A percentile compares a stretch with the other conserved stretches of the same genome.
Conservation (phyloP, 1,140 invertebrate genomes). For the Papilio aristodemus region DNA sequence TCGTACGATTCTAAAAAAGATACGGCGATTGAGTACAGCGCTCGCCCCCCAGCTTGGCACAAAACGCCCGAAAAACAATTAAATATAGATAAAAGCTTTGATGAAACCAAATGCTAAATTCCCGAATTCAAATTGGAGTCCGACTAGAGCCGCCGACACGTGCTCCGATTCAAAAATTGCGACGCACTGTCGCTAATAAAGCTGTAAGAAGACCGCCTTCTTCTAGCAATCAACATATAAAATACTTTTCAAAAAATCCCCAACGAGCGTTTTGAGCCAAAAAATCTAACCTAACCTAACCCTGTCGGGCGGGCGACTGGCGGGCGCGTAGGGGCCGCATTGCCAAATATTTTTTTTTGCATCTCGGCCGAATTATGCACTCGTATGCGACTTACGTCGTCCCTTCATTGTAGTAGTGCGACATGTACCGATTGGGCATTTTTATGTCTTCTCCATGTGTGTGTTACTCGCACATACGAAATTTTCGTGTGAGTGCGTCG, state of each 20-base stretch:
- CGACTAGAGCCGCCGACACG: slow-evolving; percentile 52
- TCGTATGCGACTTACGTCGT: slow-evolving; percentile 80
- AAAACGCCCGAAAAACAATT: slow-evolving; percentile 58
- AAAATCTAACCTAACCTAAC: slow-evolving; percentile 81
- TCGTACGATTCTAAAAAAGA: slow-evolving; percentile 59
- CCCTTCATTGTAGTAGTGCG: slow-evolving; percentile 79
- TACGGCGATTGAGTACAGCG: slow-evolving; percentile 51
- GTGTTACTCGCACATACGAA: slow-evolving; percentile 70
- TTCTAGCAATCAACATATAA: slow-evolving; percentile 65
- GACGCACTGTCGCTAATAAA: slow-evolving; percentile 65
- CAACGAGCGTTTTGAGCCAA: slow-evolving; percentile 78
- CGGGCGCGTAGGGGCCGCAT: slow-evolving; percentile 79
- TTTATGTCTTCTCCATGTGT: slow-evolving; percentile 70
- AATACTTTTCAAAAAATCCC: slow-evolving; percentile 73
- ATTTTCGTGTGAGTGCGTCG: slow-evolving; percentile 66
- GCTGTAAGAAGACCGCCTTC: slow-evolving; percentile 60
- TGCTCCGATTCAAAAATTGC: slow-evolving; percentile 66
- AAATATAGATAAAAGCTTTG: slow-evolving; percentile 42
- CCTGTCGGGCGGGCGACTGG: slow-evolving; percentile 77
- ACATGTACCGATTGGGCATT: slow-evolving; percentile 76
- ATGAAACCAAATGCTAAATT: slow-evolving; percentile 24
- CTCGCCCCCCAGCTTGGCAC: slow-evolving; percentile 53
- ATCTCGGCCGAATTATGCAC: slow-evolving; percentile 81
- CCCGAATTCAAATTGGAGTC: slow-evolving; percentile 67
- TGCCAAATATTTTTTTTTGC: slow-evolving; percentile 81